Percentiles rank a stretch among this genome's conserved stretches.
phyloP scores from a whole-genome alignment of 2,113 vertebrate genomes.

The Oreotrochilus melanogaster region DNA sequence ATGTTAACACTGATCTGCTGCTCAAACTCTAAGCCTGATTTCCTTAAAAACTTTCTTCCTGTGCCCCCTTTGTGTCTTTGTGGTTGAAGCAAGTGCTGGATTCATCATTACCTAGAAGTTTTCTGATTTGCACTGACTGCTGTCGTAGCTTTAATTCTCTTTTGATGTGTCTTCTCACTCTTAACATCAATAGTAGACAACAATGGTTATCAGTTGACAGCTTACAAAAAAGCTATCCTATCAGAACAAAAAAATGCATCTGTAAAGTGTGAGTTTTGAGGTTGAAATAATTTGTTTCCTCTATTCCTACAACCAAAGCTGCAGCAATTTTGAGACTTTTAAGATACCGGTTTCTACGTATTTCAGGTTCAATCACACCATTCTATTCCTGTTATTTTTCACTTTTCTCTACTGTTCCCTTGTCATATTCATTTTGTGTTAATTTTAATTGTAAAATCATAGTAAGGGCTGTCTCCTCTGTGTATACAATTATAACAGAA shows the following conservation, averaged over 20 bases:
- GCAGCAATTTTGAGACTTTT: neutral
- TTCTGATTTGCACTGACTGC: neutral
- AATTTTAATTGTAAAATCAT: neutral
- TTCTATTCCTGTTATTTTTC: neutral
- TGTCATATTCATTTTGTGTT: neutral
- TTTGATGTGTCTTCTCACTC: constrained; percentile 11
- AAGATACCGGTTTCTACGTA: neutral
- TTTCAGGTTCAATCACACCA: neutral
- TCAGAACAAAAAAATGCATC: neutral
- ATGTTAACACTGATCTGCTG: rapidly evolving
- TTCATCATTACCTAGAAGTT: neutral
- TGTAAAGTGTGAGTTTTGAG: neutral
- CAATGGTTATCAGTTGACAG: neutral
- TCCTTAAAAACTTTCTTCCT: neutral
- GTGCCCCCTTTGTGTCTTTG: neutral
- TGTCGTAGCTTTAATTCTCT: constrained; percentile 13
- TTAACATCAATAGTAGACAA: neutral
- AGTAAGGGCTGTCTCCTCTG: neutral
- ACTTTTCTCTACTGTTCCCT: neutral
- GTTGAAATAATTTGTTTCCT: neutral
- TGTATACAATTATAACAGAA: neutral
- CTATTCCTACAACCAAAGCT: neutral
- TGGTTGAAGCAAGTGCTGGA: neutral
- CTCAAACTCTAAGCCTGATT: neutral
- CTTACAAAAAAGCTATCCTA: neutral